Evolutionary conservation across 2,797 vertebrate species (phyloP), one percentile per base, ranked within the genome.

Genomic region (Micrastur ruficollis): DNA sequence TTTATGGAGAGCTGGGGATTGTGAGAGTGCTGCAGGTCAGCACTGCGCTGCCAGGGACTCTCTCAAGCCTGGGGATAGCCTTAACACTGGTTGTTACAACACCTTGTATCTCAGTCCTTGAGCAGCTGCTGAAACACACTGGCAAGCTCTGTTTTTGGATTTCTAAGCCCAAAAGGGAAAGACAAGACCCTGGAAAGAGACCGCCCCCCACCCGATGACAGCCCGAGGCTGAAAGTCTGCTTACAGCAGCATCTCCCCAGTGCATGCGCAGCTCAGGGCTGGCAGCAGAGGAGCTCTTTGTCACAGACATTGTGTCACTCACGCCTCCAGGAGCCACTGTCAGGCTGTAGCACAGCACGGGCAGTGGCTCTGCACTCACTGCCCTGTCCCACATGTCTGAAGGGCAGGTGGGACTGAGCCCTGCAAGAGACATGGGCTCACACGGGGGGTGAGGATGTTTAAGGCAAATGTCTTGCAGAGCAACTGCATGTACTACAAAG

Each of bases 371-470:
- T 36, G 47, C 49, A 12, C 80, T 74, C 62, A 27, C 66, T 83
- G 59, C 20, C 26, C 49, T 21, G 14, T 8, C 22, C 14, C 6
- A 31, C 17, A 2, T 1, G 0, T 34, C n/a, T 56, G 9, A 61
- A 49, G 50, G n/a, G 27, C 18, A 40, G 17, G 14, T 36, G 38
- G 19, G 70, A 53, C 59, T 4, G 32, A 86, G 38, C 23, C 53
- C 65, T 38, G 15, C 0, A 1, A 70, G 42, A 86, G 27, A 68
- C 15, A 32, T 0, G 1, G 76, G 32, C 50, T 70, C 8, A 1
- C 7, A 18, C 2, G 32, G 14, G 15, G 11, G 6, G 6, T 9
- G n/a, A 85, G 56, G 27, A 47, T 6, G 26, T 29, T 58, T 67
- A 34, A 73, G 46, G 62, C 46, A 89, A 86, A 65, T 8, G 1